A percentile compares a stretch with the other conserved stretches of the same genome.
Evolutionary conservation across 1,140 invertebrate species (phyloP).

Genomic region (Drosophila aff.): DNA sequence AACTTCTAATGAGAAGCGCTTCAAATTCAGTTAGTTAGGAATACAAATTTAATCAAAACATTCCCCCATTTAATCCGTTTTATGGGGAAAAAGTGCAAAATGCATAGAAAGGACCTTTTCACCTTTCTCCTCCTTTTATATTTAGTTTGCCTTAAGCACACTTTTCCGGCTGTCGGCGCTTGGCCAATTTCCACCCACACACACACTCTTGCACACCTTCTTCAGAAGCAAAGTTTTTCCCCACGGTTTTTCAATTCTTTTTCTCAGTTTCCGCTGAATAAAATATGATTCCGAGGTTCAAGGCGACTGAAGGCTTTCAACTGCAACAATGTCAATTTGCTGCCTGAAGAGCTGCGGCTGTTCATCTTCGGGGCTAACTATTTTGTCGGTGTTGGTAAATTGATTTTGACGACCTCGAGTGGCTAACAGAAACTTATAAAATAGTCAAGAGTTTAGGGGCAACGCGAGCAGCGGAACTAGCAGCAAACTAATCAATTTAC

Average conservation of each 20-base stretch:
- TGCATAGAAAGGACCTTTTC: constrained; percentile 31
- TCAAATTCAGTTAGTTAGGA: constrained; percentile 4
- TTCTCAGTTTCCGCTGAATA: constrained; percentile 46
- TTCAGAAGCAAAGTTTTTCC: constrained; percentile 35
- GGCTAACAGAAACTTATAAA: constrained; percentile 29
- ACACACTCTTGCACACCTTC: background rate
- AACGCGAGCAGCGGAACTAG: background rate
- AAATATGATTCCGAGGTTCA: constrained; percentile 54
- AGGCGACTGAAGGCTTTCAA: constrained; percentile 49
- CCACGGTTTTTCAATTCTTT: constrained; percentile 24
- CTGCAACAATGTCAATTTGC: constrained; percentile 53
- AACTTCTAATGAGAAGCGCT: background rate
- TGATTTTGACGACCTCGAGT: constrained; percentile 28
- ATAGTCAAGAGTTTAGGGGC: constrained; percentile 34
- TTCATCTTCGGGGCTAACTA: constrained; percentile 33
- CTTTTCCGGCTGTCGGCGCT: constrained; percentile 18
- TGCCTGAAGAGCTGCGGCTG: constrained; percentile 37
- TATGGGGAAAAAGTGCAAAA: constrained; percentile 13
- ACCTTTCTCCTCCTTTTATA: background rate
- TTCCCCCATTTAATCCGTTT: constrained; percentile 17
- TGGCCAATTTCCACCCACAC: constrained; percentile 16
- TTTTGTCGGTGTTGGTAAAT: constrained; percentile 45
- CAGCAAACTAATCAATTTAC: constrained; percentile 25
- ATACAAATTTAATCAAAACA: constrained; percentile 3
- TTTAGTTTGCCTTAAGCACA: constrained; percentile 18